Evolutionary conservation across 1,140 invertebrate species (phyloP), one percentile per base, ranked within the genome.

Genomic region (Coenobita brevimanus): DNA sequence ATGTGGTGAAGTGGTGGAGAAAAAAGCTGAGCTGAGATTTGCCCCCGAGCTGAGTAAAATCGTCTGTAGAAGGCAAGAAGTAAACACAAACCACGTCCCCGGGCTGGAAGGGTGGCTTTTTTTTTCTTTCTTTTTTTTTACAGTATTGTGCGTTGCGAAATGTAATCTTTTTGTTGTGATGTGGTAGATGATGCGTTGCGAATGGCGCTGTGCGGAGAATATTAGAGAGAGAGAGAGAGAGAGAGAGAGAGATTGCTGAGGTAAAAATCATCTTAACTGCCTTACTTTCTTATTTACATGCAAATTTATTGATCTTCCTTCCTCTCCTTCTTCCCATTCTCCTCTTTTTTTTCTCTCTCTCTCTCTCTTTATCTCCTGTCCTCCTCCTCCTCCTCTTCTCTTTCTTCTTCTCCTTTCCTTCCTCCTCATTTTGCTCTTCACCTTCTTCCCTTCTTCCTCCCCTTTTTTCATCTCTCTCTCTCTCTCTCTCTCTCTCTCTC

Each of bases 161-260:
- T n/a, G n/a, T n/a, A n/a, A n/a, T n/a, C n/a, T n/a, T n/a, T n/a
- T n/a, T n/a, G n/a, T n/a, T n/a, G n/a, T n/a, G n/a, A n/a, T n/a
- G n/a, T n/a, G n/a, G n/a, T n/a, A n/a, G n/a, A n/a, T n/a, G n/a
- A n/a, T n/a, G n/a, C n/a, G n/a, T n/a, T n/a, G n/a, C n/a, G n/a
- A n/a, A n/a, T n/a, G n/a, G n/a, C n/a, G n/a, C n/a, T n/a, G n/a
- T n/a, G n/a, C n/a, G n/a, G n/a, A n/a, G n/a, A n/a, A n/a, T n/a
- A n/a, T n/a, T n/a, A n/a, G n/a, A n/a, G n/a, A n/a, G n/a, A n/a
- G n/a, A n/a, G 24, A 71, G 67, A 71, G 67, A 71, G 67, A 71
- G 67, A 71, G 67, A 71, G 67, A 71, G 67, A 71, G 67, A 71
- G 67, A 71, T 30, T 38, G 64, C 30, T 27, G 38, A 36, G 38